Conservation (phyloP, 2,888 invertebrate genomes). For the Dromius quadrimaculatus region DNA sequence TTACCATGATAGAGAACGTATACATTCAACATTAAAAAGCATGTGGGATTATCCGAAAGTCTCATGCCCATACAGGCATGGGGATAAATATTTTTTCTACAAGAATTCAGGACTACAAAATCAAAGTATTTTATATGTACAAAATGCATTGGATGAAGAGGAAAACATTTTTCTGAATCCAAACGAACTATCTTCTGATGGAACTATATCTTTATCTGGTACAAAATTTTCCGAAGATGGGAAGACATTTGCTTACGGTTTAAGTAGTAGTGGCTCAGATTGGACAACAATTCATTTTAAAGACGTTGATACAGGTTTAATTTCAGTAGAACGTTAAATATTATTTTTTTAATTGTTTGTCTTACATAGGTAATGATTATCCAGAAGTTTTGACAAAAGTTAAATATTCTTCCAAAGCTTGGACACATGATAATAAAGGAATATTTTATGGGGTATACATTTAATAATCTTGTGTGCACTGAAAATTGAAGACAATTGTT, state of each 20-base stretch:
- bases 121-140: constrained; percentile 94
- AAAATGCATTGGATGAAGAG: constrained; percentile 81
- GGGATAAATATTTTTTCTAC: constrained; percentile 89
- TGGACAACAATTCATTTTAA: constrained; percentile 93
- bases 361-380: constrained; percentile 79
- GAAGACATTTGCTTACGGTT: constrained; percentile 87
- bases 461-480: no score
- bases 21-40: constrained; percentile 85
- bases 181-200: constrained; percentile 91
- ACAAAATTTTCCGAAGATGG: constrained; percentile 92
- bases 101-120: constrained; percentile 97
- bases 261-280: constrained; percentile 95
- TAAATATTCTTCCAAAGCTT: constrained; percentile 91
- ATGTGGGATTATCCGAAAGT: constrained; percentile 98
- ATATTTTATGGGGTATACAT: constrained; percentile 93
- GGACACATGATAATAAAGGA: constrained; percentile 96
- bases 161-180: constrained; percentile 94
- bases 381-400: constrained; percentile 91
- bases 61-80: constrained; percentile 86
- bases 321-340: constrained; percentile 34
- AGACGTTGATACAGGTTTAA: constrained; percentile 77
- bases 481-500: no score
- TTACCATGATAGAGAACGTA: constrained; percentile 78
- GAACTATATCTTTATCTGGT: constrained; percentile 83
- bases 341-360: not conserved